Percentiles rank a stretch among this genome's conserved stretches.
Evolutionary conservation across 2,888 invertebrate genomes (phyloP).

Genomic region (Myopa tessellatipennis): DNA sequence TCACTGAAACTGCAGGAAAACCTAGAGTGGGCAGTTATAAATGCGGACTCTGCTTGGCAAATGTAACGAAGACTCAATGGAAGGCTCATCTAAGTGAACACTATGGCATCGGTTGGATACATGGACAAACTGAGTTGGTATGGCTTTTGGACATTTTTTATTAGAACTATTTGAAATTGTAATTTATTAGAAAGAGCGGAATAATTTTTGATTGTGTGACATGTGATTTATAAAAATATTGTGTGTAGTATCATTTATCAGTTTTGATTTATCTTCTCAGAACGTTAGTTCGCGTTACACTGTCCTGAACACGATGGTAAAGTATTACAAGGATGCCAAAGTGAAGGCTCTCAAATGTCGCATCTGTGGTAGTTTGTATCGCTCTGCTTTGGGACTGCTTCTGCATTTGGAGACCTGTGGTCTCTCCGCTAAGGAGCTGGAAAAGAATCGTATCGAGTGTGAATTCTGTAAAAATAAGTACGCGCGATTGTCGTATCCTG

Average conservation of each 20-base stretch:
- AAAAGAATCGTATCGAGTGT: constrained; percentile 53
- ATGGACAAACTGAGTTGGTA: constrained; percentile 53
- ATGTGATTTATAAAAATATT: neutral
- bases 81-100: constrained; percentile 57
- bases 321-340: constrained; percentile 49
- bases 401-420: constrained; percentile 61
- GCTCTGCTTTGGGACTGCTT: constrained; percentile 59
- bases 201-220: too few species aligned
- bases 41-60: constrained; percentile 62
- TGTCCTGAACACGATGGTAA: constrained; percentile 51
- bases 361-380: constrained; percentile 55
- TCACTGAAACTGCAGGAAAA: constrained; percentile 46
- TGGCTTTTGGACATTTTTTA: constrained; percentile 41
- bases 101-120: constrained; percentile 65
- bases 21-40: constrained; percentile 47
- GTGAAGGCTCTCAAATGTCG: constrained; percentile 57
- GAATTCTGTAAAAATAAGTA: constrained; percentile 55
- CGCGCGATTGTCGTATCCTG: constrained; percentile 43
- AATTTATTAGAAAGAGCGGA: neutral
- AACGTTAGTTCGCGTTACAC: constrained; percentile 51
- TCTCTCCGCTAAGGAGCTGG: constrained; percentile 40
- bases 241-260: constrained; percentile 3
- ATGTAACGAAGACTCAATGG: constrained; percentile 52
- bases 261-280: constrained; percentile 28
- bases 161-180: too few species aligned